A percentile compares a stretch with the other conserved stretches of the same genome.
Conservation (phyloP, 2,113 vertebrate genomes). For the Budorcas taxicolor region DNA sequence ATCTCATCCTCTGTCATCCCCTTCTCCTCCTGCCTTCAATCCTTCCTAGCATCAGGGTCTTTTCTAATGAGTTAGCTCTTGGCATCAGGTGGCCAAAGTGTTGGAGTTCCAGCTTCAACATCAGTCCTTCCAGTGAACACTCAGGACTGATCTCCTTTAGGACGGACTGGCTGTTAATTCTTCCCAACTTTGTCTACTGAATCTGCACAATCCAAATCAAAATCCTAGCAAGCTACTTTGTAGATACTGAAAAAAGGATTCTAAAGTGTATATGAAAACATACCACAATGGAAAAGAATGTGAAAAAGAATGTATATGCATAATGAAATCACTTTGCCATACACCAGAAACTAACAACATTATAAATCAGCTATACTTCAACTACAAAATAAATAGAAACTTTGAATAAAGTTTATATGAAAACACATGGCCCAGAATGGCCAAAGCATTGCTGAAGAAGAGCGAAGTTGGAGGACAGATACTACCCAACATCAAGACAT, state of each 20-base stretch:
- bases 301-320: not conserved
- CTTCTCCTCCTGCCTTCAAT: not conserved
- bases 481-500: not conserved
- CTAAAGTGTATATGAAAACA: not conserved
- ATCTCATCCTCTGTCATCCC: not conserved
- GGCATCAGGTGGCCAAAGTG: not conserved
- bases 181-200: not conserved
- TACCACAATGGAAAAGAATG: not conserved
- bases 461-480: rapidly evolving
- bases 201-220: not conserved
- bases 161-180: not conserved
- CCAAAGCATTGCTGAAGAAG: not conserved
- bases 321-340: not conserved
- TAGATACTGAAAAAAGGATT: not conserved
- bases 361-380: not conserved
- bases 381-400: not conserved
- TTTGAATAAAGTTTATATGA: not conserved
- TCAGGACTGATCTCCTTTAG: not conserved
- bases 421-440: not conserved
- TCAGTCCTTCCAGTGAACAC: not conserved
- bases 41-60: not conserved
- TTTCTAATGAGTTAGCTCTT: not conserved
- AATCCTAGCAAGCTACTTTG: not conserved
- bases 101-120: not conserved
- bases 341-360: not conserved